Conservation (phyloP, 2,888 invertebrate species). For the Luperina testacea region DNA sequence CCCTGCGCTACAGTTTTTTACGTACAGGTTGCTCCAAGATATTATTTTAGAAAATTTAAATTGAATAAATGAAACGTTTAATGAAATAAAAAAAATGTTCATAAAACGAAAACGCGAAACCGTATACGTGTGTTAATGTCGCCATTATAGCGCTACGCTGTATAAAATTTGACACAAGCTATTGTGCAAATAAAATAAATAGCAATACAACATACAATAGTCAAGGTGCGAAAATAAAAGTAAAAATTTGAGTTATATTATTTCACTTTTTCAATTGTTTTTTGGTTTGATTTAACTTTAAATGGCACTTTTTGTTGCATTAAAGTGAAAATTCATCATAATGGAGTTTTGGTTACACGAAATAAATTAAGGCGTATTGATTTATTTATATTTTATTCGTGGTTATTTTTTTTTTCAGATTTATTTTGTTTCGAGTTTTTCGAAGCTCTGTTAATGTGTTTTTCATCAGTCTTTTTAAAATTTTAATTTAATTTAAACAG, state of each 20-base stretch:
- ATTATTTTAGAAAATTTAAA: no score
- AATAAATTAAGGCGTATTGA: conserved; percentile 3
- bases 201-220: neutral
- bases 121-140: no score
- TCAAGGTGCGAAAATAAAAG: conserved; percentile 14
- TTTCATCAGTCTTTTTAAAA: neutral
- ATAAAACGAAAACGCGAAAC: neutral
- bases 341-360: neutral
- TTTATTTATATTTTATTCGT: conserved; percentile 15
- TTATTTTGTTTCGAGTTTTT: neutral
- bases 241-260: neutral
- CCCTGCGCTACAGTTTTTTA: neutral
- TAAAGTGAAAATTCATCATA: conserved; percentile 15
- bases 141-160: neutral
- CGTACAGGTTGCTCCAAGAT: neutral
- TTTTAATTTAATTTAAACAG: neutral
- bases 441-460: neutral
- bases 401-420: neutral
- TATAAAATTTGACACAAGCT: neutral
- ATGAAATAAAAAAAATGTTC: neutral
- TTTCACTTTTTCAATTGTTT: neutral
- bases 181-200: conserved; percentile 3
- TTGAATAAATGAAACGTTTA: neutral
- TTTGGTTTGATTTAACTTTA: neutral
- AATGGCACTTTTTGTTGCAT: conserved; percentile 29